Conservation (phyloP, 2,888 invertebrate species). For the Drosophila kokeensis region DNA sequence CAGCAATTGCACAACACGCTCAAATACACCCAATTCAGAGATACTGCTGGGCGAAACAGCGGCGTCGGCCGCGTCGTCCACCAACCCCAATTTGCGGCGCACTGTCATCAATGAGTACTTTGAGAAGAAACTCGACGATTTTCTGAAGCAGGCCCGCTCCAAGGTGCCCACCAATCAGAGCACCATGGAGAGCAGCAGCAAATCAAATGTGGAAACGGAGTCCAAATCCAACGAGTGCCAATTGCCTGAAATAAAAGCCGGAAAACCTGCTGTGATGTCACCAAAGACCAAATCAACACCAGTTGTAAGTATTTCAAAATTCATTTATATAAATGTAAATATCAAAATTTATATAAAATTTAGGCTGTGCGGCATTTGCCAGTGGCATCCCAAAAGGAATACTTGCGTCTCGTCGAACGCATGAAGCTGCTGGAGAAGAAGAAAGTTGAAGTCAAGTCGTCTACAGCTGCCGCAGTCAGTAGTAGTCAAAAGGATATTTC, state of each 20-base stretch:
- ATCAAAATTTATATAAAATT: background rate
- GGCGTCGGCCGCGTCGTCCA: constrained; percentile 4
- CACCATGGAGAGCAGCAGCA: background rate
- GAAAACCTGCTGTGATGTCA: background rate
- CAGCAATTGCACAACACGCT: constrained; percentile 70
- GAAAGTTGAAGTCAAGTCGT: constrained; percentile 19
- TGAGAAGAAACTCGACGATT: constrained; percentile 81
- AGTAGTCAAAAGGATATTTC: too few relatives aligned
- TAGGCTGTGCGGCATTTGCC: constrained; percentile 85
- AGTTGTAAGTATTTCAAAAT: constrained; percentile 67
- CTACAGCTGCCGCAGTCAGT: background rate
- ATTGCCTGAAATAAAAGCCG: background rate
- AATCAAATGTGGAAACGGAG: constrained; percentile 1
- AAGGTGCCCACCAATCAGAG: constrained; percentile 52
- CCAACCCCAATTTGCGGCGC: constrained; percentile 58
- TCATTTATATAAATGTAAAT: background rate
- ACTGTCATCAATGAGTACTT: constrained; percentile 77
- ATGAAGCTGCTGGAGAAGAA: constrained; percentile 83
- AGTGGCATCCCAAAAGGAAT: constrained; percentile 83
- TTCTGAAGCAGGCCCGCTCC: constrained; percentile 80
- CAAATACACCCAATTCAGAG: constrained; percentile 71
- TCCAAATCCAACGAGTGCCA: constrained; percentile 5
- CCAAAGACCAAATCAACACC: constrained; percentile 63
- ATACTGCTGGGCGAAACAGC: constrained; percentile 22
- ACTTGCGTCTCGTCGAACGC: constrained; percentile 82